Evolutionary conservation across 2,113 vertebrate genomes (phyloP), one percentile per base, ranked within the genome.

Genomic region (Neopipo cinnamomea): DNA sequence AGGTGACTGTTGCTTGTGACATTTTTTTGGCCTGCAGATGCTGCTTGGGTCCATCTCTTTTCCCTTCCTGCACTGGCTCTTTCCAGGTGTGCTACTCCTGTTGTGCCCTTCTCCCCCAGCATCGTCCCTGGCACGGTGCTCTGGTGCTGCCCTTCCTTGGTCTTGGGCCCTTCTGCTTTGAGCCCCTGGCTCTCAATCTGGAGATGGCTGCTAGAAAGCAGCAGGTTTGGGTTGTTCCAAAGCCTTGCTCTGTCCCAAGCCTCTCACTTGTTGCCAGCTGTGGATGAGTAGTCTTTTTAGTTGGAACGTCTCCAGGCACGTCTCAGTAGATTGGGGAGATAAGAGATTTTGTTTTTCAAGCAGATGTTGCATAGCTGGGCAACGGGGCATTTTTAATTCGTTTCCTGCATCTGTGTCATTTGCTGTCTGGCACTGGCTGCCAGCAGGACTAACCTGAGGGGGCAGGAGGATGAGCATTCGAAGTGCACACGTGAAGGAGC

Each of bases 1-100:
- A 18, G 66, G 23, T 75, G 39, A 5, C 44, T 63, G 1, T 37
- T 58, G 53, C 62, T 79, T 62, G 31, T 74, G 44, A 46, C 44
- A 30, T 5, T 5, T 15, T 78, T 71, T 68, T 1, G 3, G 35
- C 27, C 14, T 1, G 1, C 52, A 20, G 46, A 13, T 4, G n/a
- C 22, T n/a, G 17, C 31, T 53, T 67, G 18, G 18, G 14, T 31
- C 35, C 2, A 0, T 49, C 9, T 63, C 72, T 23, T 28, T 47
- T 88, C 73, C 63, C 41, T 55, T 85, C 35, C 52, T 49, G 14
- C 1, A 11, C 33, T 42, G 31, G 24, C 18, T 28, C 82, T 72
- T 74, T 66, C 23, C 30, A 23, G 13, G 4, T 78, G 11, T 59
- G 44, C 52, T 59, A 0, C 24, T 68, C 35, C 59, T 74, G 25